Percentiles rank a stretch among this genome's conserved stretches.
phyloP scores from a whole-genome alignment of 2,888 invertebrate species.

The Sericinus montela region DNA sequence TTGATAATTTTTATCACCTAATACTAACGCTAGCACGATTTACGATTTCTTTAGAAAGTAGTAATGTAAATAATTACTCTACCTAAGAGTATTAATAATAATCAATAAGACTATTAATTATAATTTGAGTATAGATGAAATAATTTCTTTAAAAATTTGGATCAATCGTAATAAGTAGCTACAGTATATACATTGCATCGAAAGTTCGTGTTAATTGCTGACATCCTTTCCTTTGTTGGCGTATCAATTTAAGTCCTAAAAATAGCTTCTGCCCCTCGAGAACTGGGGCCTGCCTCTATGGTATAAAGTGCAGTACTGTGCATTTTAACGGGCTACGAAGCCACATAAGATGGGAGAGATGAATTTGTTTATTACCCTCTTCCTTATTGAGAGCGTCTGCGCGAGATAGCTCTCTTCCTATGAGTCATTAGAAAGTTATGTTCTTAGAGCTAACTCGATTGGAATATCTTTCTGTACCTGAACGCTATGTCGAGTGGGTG shows the following conservation, averaged over 20 bases:
- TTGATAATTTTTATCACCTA: background rate
- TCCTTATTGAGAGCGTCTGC: slow-evolving; percentile 79
- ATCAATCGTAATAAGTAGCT: background rate
- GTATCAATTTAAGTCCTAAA: slow-evolving; percentile 73
- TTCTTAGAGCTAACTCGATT: slow-evolving; percentile 66
- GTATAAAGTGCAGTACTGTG: slow-evolving; percentile 77
- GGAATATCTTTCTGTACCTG: slow-evolving; percentile 53
- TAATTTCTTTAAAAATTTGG: background rate
- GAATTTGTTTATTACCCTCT: slow-evolving; percentile 79
- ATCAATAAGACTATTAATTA: too few relatives aligned
- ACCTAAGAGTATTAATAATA: too few relatives aligned
- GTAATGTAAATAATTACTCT: too few relatives aligned
- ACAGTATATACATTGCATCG: slow-evolving; percentile 28
- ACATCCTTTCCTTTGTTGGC: slow-evolving; percentile 74
- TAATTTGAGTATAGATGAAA: too few relatives aligned
- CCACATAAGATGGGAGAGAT: slow-evolving; percentile 76
- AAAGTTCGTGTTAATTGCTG: slow-evolving; percentile 72
- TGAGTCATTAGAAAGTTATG: slow-evolving; percentile 78
- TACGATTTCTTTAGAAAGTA: too few relatives aligned
- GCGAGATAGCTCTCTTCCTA: slow-evolving; percentile 77
- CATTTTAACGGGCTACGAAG: slow-evolving; percentile 71
- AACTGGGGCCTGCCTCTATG: slow-evolving; percentile 49
- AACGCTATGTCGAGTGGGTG: slow-evolving; percentile 47
- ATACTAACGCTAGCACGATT: too few relatives aligned
- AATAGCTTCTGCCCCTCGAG: slow-evolving; percentile 65